phyloP scores from a whole-genome alignment of 2,113 vertebrate genomes.

The Antigone vipio region DNA sequence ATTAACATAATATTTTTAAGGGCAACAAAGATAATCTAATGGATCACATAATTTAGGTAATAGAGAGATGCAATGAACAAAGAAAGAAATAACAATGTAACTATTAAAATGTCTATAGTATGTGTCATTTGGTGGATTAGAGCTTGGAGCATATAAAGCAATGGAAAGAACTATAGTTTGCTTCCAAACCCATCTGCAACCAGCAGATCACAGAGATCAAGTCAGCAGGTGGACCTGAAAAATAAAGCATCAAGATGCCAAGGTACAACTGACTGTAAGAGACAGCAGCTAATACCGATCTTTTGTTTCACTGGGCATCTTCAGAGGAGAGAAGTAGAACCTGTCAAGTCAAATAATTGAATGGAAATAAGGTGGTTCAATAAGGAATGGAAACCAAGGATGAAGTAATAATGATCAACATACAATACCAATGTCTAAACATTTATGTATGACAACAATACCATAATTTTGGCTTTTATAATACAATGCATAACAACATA shows the following conservation, averaged over 20 bases:
- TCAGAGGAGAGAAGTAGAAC: background rate
- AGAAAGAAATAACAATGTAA: background rate
- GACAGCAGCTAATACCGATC: background rate
- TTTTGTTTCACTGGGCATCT: background rate
- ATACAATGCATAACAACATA: background rate
- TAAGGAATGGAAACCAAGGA: background rate
- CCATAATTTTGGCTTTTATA: background rate
- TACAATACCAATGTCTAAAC: background rate
- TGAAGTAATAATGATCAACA: background rate
- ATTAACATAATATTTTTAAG: background rate
- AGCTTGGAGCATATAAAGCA: background rate
- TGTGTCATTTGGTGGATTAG: background rate
- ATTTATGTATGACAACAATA: background rate
- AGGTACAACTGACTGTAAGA: too few species aligned
- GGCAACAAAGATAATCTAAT: background rate
- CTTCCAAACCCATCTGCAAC: background rate
- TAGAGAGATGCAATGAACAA: background rate
- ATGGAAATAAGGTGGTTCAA: background rate
- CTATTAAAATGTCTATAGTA: background rate
- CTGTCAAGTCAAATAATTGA: background rate
- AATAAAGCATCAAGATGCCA: background rate
- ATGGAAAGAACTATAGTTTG: background rate
- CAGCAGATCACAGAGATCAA: background rate
- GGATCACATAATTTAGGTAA: background rate
- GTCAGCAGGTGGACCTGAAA: background rate